These are phyloP conservation scores for Galendromus occidentalis DNA, from an alignment of 1,140 invertebrate species.

Conservation along the genomic window DNA sequence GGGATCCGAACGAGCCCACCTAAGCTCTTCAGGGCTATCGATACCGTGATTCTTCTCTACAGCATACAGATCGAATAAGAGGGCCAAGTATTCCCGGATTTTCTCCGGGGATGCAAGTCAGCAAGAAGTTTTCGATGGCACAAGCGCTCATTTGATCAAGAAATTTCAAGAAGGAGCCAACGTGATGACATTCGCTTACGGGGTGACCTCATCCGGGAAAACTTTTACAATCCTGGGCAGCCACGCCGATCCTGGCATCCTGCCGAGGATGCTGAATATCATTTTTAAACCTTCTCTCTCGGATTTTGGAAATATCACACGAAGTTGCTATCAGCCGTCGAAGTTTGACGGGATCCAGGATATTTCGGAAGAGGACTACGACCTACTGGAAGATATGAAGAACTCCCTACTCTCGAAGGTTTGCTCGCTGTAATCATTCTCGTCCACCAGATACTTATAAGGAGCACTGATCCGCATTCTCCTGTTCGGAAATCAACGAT, in stretches of 20 bases:
- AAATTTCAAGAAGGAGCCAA: neutral
- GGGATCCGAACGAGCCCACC: too few relatives aligned
- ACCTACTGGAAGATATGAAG: neutral
- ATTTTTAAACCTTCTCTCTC: neutral
- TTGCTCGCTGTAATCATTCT: too few relatives aligned
- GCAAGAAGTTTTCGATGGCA: neutral
- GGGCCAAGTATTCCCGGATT: neutral
- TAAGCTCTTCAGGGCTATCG: too few relatives aligned
- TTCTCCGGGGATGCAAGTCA: neutral
- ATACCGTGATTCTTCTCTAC: neutral
- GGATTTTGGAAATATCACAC: neutral
- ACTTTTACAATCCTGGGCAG: slow-evolving; percentile 25
- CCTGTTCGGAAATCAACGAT: too few relatives aligned
- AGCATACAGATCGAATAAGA: neutral
- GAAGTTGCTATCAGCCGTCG: neutral
- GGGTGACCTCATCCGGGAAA: slow-evolving; percentile 31
- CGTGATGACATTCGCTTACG: slow-evolving; percentile 21
- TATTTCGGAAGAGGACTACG: neutral
- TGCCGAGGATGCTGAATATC: neutral
- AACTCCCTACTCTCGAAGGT: neutral
- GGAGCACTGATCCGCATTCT: too few relatives aligned
- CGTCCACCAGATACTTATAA: too few relatives aligned
- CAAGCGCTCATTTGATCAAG: neutral
- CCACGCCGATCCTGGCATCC: neutral
- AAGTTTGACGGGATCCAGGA: neutral